phyloP scores from a whole-genome alignment of 1,140 invertebrate genomes.

The Asobara japonica region DNA sequence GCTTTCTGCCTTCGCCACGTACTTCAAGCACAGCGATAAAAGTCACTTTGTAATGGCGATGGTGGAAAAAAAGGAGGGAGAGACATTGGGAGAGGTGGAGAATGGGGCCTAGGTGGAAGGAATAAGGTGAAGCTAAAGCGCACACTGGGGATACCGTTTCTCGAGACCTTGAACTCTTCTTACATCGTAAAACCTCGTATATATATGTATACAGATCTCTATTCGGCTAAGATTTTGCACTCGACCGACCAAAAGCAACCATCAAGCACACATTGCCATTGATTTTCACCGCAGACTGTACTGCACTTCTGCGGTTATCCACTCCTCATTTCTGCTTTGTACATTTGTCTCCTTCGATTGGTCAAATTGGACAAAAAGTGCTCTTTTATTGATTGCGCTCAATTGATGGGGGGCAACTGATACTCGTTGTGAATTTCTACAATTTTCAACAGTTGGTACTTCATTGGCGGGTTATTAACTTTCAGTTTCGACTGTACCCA shows the following conservation, averaged over 20 bases:
- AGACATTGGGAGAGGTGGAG: background rate
- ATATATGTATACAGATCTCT: background rate
- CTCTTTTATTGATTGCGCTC: conserved; percentile 15
- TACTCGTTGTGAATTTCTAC: background rate
- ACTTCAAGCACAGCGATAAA: conserved; percentile 8
- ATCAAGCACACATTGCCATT: background rate
- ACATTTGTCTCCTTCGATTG: background rate
- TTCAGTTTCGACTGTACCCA: conserved; percentile 52
- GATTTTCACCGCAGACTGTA: conserved; percentile 20
- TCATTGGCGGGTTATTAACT: conserved; percentile 35
- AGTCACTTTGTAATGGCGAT: background rate
- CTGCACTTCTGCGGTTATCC: background rate
- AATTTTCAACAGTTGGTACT: background rate
- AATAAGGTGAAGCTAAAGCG: background rate
- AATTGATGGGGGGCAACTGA: background rate
- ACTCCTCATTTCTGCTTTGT: background rate
- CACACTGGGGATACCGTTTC: conserved; percentile 34
- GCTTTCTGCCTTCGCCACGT: conserved; percentile 5
- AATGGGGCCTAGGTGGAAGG: background rate
- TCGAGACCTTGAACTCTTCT: conserved; percentile 38
- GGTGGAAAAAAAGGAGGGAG: background rate
- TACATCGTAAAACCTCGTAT: conserved; percentile 21
- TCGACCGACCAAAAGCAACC: background rate
- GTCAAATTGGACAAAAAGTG: background rate
- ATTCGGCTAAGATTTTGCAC: background rate